Evolutionary conservation across 2,797 vertebrate species (phyloP).

Genomic region (Megalops cyprinoides): DNA sequence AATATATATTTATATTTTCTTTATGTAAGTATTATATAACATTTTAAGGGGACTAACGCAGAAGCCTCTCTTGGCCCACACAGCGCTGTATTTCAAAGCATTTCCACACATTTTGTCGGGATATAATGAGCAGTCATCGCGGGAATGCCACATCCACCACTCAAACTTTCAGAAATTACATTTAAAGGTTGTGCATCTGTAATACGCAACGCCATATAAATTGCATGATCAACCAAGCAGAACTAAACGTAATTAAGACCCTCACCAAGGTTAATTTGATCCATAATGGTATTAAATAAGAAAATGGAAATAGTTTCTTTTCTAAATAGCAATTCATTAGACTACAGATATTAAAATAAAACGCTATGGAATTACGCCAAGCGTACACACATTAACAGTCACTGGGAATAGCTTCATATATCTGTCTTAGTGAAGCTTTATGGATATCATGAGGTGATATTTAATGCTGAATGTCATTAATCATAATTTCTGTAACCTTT

Average conservation of each 20-base stretch:
- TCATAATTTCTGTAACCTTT: constrained; percentile 67
- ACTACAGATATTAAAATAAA: constrained; percentile 93
- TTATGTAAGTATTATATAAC: too few species aligned
- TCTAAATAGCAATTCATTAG: constrained; percentile 99
- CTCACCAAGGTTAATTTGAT: constrained; percentile 97
- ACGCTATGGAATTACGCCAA: constrained; percentile 93
- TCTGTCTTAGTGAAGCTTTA: constrained; percentile 79
- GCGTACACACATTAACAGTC: constrained; percentile 89
- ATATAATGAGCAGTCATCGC: constrained; percentile 30
- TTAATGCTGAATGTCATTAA: constrained; percentile 79
- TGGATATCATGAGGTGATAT: constrained; percentile 80
- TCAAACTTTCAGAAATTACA: constrained; percentile 67
- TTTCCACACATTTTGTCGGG: too few species aligned
- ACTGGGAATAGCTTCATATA: constrained; percentile 64
- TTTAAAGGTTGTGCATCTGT: constrained; percentile 76
- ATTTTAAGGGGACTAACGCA: too few species aligned
- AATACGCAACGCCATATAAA: constrained; percentile 81
- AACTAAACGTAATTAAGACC: constrained; percentile 99
- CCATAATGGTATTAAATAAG: constrained; percentile 97
- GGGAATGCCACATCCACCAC: constrained; percentile 23
- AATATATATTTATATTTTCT: not conserved
- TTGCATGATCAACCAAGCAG: constrained; percentile 92
- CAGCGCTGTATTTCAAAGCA: too few species aligned
- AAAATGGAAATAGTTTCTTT: constrained; percentile 93
- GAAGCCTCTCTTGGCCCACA: too few species aligned